Conservation (phyloP, 2,113 vertebrate genomes). For the Atrichornis clamosus region DNA sequence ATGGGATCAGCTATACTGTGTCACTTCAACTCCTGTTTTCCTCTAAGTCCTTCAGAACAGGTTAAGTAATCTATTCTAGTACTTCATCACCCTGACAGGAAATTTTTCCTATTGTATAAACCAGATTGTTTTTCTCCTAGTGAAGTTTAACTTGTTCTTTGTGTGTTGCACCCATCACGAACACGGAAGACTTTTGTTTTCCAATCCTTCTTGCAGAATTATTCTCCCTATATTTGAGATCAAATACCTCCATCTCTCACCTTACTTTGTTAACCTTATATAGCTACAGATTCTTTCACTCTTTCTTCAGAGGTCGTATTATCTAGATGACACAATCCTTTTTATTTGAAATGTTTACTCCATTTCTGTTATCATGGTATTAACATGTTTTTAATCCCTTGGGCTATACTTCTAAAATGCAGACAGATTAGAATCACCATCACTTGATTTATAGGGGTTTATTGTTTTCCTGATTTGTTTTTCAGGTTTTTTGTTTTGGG, state of each 20-base stretch:
- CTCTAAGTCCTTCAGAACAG: not conserved
- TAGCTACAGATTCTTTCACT: not conserved
- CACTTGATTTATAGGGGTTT: not conserved
- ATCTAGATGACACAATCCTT: not conserved
- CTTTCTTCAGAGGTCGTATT: not conserved
- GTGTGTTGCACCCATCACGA: not conserved
- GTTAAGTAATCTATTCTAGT: not conserved
- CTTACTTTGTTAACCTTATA: not conserved
- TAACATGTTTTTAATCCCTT: not conserved
- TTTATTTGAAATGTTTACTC: not conserved
- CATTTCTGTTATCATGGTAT: not conserved
- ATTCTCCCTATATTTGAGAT: not conserved
- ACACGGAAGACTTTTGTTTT: not conserved
- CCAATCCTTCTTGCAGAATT: not conserved
- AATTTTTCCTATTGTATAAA: not conserved
- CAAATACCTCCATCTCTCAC: not conserved
- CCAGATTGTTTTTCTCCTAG: not conserved
- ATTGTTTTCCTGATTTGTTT: not conserved
- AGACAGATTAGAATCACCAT: not conserved
- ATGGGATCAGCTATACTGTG: not conserved
- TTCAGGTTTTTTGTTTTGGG: too few relatives aligned
- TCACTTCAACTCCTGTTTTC: not conserved
- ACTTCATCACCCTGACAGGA: not conserved
- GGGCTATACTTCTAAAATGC: not conserved
- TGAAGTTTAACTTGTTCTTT: not conserved